Evolutionary conservation across 1,140 invertebrate species (phyloP).

Genomic region (Ceratitis capitata): DNA sequence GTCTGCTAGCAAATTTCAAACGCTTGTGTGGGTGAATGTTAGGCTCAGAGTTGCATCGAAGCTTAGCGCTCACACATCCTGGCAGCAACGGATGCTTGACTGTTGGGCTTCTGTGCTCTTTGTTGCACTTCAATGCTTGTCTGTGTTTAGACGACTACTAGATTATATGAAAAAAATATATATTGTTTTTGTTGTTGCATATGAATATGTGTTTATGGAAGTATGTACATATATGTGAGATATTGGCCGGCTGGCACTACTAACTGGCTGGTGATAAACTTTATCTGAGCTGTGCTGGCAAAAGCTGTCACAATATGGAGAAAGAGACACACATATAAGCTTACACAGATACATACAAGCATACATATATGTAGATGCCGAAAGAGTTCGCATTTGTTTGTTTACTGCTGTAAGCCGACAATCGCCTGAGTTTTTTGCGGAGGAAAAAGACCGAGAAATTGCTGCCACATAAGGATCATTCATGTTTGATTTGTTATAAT

Average conservation of each 20-base stretch:
- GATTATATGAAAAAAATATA: not conserved
- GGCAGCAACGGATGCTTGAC: not conserved
- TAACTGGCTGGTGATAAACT: not conserved
- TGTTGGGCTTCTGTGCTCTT: not conserved
- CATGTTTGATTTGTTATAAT: slow-evolving; percentile 19
- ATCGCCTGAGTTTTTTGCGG: not conserved
- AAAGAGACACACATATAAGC: not conserved
- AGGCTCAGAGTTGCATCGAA: not conserved
- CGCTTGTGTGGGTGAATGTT: not conserved
- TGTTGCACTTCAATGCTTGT: not conserved
- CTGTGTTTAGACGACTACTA: not conserved
- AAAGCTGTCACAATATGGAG: not conserved
- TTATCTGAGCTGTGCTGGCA: not conserved
- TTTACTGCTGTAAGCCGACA: not conserved
- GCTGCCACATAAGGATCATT: not conserved
- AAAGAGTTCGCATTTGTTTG: not conserved
- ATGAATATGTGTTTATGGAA: too few species aligned
- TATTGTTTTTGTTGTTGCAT: not conserved
- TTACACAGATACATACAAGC: not conserved
- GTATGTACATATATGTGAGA: too few species aligned
- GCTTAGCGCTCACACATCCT: not conserved
- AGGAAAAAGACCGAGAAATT: not conserved
- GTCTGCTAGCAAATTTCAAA: not conserved
- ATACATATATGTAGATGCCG: not conserved
- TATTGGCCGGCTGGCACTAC: not conserved